Evolutionary conservation across 2,888 invertebrate genomes (phyloP).

Genomic region (Drosophila sordidapex): DNA sequence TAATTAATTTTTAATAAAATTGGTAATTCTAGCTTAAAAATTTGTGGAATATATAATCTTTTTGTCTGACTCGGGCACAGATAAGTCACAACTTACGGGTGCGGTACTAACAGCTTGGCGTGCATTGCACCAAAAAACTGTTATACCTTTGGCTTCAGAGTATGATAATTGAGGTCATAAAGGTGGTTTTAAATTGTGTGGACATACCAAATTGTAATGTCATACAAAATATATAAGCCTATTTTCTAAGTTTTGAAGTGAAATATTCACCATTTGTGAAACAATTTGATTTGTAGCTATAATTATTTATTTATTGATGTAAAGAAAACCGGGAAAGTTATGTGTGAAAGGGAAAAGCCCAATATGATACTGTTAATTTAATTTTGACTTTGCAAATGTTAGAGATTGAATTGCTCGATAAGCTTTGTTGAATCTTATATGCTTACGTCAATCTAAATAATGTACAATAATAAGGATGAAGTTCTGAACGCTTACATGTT

Average conservation of each 20-base stretch:
- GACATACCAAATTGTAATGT: too few species aligned
- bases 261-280: too few species aligned
- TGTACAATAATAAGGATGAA: background rate
- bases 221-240: too few species aligned
- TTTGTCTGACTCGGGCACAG: background rate
- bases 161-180: too few species aligned
- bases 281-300: too few species aligned
- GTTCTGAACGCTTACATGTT: slow-evolving; percentile 68
- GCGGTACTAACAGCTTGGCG: background rate
- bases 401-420: background rate
- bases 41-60: background rate
- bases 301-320: background rate
- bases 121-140: background rate
- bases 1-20: background rate
- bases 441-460: background rate
- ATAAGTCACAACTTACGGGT: background rate
- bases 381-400: background rate
- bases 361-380: background rate
- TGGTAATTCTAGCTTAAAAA: background rate
- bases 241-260: too few species aligned
- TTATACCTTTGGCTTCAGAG: too few species aligned
- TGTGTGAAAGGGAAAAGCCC: background rate
- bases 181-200: too few species aligned
- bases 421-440: background rate
- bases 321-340: background rate